phyloP scores from a whole-genome alignment of 2,113 vertebrate genomes.

The Ariopsis seemanni region DNA sequence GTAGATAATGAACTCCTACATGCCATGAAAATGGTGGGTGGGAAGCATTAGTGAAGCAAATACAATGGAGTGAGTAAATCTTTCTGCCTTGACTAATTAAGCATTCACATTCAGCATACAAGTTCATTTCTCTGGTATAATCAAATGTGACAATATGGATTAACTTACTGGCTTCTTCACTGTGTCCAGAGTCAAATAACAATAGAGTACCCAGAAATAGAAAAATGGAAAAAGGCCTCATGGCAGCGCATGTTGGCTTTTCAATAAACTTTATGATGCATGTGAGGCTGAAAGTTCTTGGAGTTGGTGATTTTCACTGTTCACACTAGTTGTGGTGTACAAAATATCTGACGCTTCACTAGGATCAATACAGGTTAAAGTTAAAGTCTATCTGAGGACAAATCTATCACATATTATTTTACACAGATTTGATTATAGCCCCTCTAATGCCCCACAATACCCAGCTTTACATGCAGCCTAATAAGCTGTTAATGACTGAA shows the following conservation, averaged over 20 bases:
- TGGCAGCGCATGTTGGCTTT: too few species aligned
- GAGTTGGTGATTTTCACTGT: background rate
- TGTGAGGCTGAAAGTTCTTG: background rate
- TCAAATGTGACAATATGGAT: background rate
- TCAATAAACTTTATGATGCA: background rate
- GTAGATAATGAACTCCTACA: constrained; percentile 28
- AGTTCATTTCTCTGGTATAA: background rate
- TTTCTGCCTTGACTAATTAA: constrained; percentile 24
- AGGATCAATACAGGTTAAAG: background rate
- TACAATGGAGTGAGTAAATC: constrained; percentile 6
- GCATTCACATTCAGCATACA: background rate
- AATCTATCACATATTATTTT: too few species aligned
- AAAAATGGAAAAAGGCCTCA: background rate
- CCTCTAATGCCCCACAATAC: background rate
- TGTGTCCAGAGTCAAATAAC: background rate
- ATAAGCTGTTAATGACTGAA: background rate
- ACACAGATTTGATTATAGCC: background rate
- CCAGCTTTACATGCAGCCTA: background rate
- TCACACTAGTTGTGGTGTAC: background rate
- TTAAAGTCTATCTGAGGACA: constrained; percentile 17
- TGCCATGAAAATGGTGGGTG: constrained; percentile 7
- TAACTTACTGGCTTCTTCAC: background rate
- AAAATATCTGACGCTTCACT: background rate
- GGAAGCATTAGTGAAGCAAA: constrained; percentile 1
- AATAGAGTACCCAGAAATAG: background rate